Conservation (phyloP, 2,888 invertebrate genomes). For the Hyppa rectilinea region DNA sequence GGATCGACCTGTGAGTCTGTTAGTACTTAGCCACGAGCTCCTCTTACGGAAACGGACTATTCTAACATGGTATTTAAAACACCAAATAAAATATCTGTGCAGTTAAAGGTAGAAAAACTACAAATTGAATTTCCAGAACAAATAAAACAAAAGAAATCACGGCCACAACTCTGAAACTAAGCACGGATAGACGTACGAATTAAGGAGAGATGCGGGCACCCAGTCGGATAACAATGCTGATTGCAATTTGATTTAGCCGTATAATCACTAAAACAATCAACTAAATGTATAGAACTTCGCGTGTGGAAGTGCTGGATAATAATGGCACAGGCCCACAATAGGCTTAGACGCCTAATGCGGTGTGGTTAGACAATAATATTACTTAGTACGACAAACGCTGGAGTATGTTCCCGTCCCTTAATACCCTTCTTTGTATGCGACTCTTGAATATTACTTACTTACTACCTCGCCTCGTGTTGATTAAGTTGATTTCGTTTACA, state of each 20-base stretch:
- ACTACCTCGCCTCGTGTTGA: slow-evolving; percentile 4
- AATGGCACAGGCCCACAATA: slow-evolving; percentile 54
- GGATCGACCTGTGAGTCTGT: too few relatives aligned
- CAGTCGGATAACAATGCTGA: slow-evolving; percentile 68
- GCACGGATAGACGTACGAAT: slow-evolving; percentile 51
- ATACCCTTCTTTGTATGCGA: slow-evolving; percentile 43
- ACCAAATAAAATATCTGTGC: slow-evolving; percentile 2
- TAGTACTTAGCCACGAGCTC: too few relatives aligned
- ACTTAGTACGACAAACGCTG: slow-evolving; percentile 57
- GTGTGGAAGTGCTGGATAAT: slow-evolving; percentile 49
- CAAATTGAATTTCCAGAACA: slow-evolving; percentile 16
- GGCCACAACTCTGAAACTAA: slow-evolving; percentile 28
- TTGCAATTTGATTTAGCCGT: slow-evolving; percentile 72
- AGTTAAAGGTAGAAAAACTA: slow-evolving; percentile 1
- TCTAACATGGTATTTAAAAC: not conserved
- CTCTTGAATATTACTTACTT: slow-evolving; percentile 36
- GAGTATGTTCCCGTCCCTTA: slow-evolving; percentile 29
- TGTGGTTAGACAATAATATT: slow-evolving; percentile 60
- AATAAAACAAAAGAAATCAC: slow-evolving; percentile 37
- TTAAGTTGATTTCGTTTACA: slow-evolving; percentile 19
- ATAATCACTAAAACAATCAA: slow-evolving; percentile 72
- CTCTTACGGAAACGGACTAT: too few relatives aligned
- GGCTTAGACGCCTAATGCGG: slow-evolving; percentile 55
- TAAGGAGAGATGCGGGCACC: slow-evolving; percentile 58
- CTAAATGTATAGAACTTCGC: slow-evolving; percentile 57